Conservation (phyloP, 2,797 vertebrate species). For the Semaprochilodus insignis region DNA sequence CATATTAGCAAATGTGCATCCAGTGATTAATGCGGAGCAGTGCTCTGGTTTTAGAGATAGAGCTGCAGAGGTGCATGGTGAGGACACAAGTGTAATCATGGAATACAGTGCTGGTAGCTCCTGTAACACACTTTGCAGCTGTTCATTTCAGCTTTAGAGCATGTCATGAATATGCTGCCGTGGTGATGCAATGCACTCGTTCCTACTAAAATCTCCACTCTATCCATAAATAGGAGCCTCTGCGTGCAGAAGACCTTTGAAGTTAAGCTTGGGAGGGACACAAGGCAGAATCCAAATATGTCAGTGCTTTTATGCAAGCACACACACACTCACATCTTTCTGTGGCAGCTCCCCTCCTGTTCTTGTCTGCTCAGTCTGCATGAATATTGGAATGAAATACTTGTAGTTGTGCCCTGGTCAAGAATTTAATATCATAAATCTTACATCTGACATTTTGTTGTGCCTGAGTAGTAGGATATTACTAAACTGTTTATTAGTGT, state of each 20-base stretch:
- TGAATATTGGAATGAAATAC: slow-evolving; percentile 9
- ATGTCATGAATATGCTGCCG: slow-evolving; percentile 45
- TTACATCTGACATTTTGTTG: not conserved
- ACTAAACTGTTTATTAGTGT: not conserved
- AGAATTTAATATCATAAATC: slow-evolving; percentile 13
- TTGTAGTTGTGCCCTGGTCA: not conserved
- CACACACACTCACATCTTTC: not conserved
- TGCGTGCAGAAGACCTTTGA: slow-evolving; percentile 59
- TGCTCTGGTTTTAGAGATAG: slow-evolving; percentile 40
- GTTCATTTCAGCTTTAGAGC: slow-evolving; percentile 40
- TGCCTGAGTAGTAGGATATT: not conserved
- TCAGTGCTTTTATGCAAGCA: slow-evolving; percentile 65
- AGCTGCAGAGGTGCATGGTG: slow-evolving; percentile 27
- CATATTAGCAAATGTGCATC: slow-evolving; percentile 59
- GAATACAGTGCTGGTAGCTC: not conserved
- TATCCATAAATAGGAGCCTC: slow-evolving; percentile 40
- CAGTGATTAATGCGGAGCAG: slow-evolving; percentile 66
- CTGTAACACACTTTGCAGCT: slow-evolving; percentile 28
- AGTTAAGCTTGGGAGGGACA: slow-evolving; percentile 47
- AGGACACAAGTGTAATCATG: slow-evolving; percentile 4
- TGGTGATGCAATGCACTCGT: slow-evolving; percentile 42
- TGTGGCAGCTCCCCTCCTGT: not conserved
- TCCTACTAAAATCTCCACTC: slow-evolving; percentile 34
- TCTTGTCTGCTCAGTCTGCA: slow-evolving; percentile 1
- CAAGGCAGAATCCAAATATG: slow-evolving; percentile 63